Conservation (phyloP, 2,888 invertebrate species). For the Euplexia lucipara region DNA sequence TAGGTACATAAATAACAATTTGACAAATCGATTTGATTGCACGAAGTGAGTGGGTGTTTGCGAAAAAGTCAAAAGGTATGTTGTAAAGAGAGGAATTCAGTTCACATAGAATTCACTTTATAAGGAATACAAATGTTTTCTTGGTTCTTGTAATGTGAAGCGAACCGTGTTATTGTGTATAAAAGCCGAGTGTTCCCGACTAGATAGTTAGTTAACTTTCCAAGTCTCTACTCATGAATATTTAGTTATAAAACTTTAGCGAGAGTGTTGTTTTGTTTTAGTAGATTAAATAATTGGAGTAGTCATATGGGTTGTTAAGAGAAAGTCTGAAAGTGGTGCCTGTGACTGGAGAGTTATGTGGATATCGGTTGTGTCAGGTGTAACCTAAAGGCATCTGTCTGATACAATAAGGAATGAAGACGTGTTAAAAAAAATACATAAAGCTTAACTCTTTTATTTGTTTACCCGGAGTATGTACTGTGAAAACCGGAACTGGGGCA, state of each 20-base stretch:
- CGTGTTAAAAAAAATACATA: no score
- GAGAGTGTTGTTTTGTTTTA: constrained; percentile 16
- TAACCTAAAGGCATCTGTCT: no score
- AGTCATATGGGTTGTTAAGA: constrained; percentile 13
- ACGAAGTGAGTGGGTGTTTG: neutral
- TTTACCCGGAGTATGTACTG: no score
- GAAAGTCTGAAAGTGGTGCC: no score
- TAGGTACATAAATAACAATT: neutral
- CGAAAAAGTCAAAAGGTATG: neutral
- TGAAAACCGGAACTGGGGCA: no score
- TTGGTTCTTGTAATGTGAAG: constrained; percentile 4
- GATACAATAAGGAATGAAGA: no score
- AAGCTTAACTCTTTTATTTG: no score
- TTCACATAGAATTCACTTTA: constrained; percentile 4
- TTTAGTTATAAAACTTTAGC: constrained; percentile 33
- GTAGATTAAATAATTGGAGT: constrained; percentile 19
- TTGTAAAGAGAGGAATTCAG: neutral
- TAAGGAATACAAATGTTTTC: neutral
- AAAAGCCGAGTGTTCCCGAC: constrained; percentile 9
- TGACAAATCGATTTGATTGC: constrained; percentile 6
- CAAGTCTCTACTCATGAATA: constrained; percentile 9
- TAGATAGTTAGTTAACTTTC: constrained; percentile 22
- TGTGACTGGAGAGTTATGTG: no score
- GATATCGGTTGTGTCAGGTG: no score
- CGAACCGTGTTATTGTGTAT: constrained; percentile 3